phyloP scores from a whole-genome alignment of 2,113 vertebrate genomes.

The Anarrhichthys ocellatus region DNA sequence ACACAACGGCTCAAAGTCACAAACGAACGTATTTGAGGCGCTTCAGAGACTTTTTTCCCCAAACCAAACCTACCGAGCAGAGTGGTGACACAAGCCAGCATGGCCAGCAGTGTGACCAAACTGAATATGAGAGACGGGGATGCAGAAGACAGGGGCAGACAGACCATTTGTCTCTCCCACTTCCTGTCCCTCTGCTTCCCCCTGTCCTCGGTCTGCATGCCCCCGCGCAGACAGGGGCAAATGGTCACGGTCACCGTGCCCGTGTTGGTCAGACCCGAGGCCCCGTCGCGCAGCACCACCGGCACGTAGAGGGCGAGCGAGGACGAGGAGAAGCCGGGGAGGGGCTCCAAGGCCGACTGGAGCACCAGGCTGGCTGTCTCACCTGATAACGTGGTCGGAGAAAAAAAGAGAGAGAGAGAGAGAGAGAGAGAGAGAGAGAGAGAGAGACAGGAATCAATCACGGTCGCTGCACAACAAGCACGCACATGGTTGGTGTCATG shows the following conservation, averaged over 20 bases:
- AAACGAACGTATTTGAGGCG: neutral
- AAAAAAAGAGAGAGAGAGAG: neutral
- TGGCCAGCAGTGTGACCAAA: constrained; percentile 87
- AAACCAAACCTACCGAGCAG: constrained; percentile 83
- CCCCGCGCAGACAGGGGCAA: constrained; percentile 87
- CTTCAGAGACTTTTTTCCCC: no score
- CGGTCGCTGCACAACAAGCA: constrained; percentile 12
- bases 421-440: no score
- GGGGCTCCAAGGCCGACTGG: constrained; percentile 76
- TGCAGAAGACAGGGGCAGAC: constrained; percentile 77
- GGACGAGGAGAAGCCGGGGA: constrained; percentile 65
- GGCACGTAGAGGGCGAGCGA: constrained; percentile 84
- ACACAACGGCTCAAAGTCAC: constrained; percentile 54
- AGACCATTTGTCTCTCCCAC: constrained; percentile 80
- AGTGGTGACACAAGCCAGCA: constrained; percentile 87
- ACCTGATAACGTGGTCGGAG: constrained; percentile 66
- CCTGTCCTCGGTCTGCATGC: constrained; percentile 81
- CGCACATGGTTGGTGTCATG: neutral
- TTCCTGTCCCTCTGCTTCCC: constrained; percentile 66
- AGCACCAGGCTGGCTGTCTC: constrained; percentile 84
- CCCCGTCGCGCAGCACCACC: constrained; percentile 87
- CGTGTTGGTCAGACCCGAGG: constrained; percentile 87
- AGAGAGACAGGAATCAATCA: constrained; percentile 21
- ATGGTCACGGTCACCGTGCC: constrained; percentile 89
- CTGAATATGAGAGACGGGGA: constrained; percentile 86